Evolutionary conservation across 2,797 vertebrate genomes (phyloP), one percentile per base, ranked within the genome.

Genomic region (Xerus rutilus): DNA sequence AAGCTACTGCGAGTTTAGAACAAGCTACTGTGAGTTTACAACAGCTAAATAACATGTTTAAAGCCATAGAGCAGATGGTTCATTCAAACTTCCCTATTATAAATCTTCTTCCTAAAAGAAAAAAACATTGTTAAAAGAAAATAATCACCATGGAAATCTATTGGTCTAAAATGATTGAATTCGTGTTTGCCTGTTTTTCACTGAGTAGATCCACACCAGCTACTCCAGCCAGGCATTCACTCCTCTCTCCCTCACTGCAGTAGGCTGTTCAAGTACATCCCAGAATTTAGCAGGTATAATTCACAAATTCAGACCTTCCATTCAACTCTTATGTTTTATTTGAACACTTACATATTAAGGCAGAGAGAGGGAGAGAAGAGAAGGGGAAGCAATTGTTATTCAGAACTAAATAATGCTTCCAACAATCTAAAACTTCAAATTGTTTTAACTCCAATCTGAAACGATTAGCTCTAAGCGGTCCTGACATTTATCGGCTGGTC

Each of bases 401-500:
- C 73, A 85, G 62, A 72, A 76, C 62, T 1, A 4, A 91, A 64
- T 69, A 3, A 89, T 20, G 13, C 9, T 65, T 84, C 94, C 88
- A 96, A 91, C 32, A 81, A 79, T 62, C 97, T 95, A 95, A 78
- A 83, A 86, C 43, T 70, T 96, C 89, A 93, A 77, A 84, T 91
- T 96, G 30, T 93, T 96, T 97, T 96, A 91, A 39, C 67, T 96
- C 45, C 28, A 0, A 65, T 97, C 97, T 96, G 77, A 97, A 96
- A 96, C 84, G 94, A 97, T 98, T 93, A 97, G 92, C 92, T 97
- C 97, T 97, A 97, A 97, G 91, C 73, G 79, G 79, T 72, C 90
- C 95, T 98, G 97, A 98, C 97, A 96, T 98, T 97, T 97, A 94
- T 97, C 70, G 82, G 95, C 96, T 96, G 91, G 96, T 97, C 96